phyloP scores from a whole-genome alignment of 2,797 vertebrate species.

The Gastrophryne carolinensis region DNA sequence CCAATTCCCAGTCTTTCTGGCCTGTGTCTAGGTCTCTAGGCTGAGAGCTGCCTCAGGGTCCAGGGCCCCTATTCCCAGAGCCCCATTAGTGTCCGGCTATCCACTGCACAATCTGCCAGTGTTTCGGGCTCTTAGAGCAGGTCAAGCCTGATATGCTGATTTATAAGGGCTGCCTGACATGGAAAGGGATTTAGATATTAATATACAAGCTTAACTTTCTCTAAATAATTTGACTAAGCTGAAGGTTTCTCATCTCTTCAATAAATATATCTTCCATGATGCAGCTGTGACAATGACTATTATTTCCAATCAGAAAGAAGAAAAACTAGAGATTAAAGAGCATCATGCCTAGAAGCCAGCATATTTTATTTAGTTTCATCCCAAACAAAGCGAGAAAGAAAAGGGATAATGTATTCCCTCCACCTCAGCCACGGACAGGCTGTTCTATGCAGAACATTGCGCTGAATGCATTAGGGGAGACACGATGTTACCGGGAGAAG shows the following conservation, averaged over 20 bases:
- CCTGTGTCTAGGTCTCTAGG: too few species aligned
- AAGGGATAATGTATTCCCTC: not conserved
- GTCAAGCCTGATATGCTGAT: too few species aligned
- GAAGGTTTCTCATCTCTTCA: not conserved
- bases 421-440: not conserved
- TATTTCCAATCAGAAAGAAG: not conserved
- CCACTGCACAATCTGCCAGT: too few species aligned
- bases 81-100: too few species aligned
- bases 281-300: too few species aligned
- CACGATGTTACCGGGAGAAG: too few species aligned
- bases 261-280: not conserved
- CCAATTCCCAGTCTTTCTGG: too few species aligned
- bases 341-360: not conserved
- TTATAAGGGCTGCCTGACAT: too few species aligned
- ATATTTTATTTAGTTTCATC: not conserved
- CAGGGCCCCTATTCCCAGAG: too few species aligned
- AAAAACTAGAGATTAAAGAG: not conserved
- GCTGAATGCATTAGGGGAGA: not conserved
- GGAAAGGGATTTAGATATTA: too few species aligned
- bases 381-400: not conserved
- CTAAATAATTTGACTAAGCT: not conserved
- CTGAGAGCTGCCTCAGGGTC: too few species aligned
- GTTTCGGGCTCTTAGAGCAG: too few species aligned
- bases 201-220: not conserved
- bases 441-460: not conserved